Conservation (phyloP, 2,888 invertebrate species). For the Drosophila colorata region DNA sequence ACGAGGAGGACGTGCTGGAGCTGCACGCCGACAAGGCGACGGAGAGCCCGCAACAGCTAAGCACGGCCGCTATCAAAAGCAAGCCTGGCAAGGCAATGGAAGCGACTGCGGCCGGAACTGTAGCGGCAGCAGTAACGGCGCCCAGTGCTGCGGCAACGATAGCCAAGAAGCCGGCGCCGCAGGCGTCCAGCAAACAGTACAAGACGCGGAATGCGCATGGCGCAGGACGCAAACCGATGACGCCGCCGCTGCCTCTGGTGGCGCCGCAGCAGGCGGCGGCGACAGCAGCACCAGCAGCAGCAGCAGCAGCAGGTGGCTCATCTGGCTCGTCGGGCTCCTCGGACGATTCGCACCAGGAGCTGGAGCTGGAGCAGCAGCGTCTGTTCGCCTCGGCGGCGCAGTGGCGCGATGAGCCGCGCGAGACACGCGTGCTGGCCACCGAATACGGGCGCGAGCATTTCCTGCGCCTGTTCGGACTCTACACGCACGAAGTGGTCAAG, state of each 20-base stretch:
- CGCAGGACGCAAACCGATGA: constrained; percentile 26
- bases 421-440: constrained; percentile 61
- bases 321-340: constrained; percentile 64
- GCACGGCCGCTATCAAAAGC: constrained; percentile 7
- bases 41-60: background rate
- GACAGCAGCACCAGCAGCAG: background rate
- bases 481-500: constrained; percentile 77
- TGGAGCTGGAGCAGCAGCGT: constrained; percentile 60
- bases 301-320: background rate
- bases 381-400: constrained; percentile 63
- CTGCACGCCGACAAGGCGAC: constrained; percentile 30
- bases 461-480: constrained; percentile 80
- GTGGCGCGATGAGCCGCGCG: constrained; percentile 77
- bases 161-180: constrained; percentile 10
- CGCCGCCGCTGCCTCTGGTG: constrained; percentile 16
- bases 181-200: constrained; percentile 32
- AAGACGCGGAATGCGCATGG: constrained; percentile 51
- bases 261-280: background rate
- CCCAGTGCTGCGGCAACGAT: background rate
- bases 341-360: constrained; percentile 71
- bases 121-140: background rate
- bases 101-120: constrained; percentile 11
- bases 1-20: constrained; percentile 62
- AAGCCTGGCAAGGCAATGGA: constrained; percentile 27
- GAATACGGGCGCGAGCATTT: constrained; percentile 83